These are phyloP conservation scores for Cassiopea xamachana DNA, from an alignment of 30 jellyfish, hydroid and myxozoan genomes.

Conservation along the genomic window DNA sequence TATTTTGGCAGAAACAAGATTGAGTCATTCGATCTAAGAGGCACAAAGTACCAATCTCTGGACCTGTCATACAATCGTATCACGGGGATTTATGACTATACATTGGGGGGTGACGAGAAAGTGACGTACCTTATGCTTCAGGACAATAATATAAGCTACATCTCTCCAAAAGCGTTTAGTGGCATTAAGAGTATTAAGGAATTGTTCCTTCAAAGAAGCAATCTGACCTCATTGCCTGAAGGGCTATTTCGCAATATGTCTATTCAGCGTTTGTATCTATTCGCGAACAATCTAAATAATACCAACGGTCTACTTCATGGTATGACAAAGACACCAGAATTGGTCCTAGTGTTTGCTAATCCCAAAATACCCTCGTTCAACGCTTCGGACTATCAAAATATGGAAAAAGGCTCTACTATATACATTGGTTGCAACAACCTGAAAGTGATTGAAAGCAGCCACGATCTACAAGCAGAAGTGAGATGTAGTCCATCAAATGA, in stretches of 20 bases:
- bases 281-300: conserved; percentile 22
- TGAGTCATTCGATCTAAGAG: conserved; percentile 5
- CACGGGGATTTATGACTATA: conserved; percentile 6
- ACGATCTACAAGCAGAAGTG: conserved; percentile 2
- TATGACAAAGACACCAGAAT: conserved; percentile 40
- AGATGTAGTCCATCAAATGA: conserved; percentile 48
- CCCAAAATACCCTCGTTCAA: conserved; percentile 4
- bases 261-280: conserved; percentile 10
- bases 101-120: conserved; percentile 4
- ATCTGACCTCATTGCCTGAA: not conserved
- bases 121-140: conserved; percentile 24
- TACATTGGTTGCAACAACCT: conserved; percentile 30
- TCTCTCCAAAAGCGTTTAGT: conserved; percentile 60
- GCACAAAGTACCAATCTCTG: not conserved
- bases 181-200: conserved; percentile 16
- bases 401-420: conserved; percentile 22
- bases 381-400: not conserved
- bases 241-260: conserved; percentile 39
- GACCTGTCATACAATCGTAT: conserved; percentile 54
- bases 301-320: conserved; percentile 38
- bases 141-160: conserved; percentile 19
- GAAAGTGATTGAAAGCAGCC: not conserved
- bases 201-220: conserved; percentile 34
- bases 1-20: conserved; percentile 26
- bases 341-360: conserved; percentile 39